Evolutionary conservation across 2,888 invertebrate genomes (phyloP).

Genomic region (Leucania comma): DNA sequence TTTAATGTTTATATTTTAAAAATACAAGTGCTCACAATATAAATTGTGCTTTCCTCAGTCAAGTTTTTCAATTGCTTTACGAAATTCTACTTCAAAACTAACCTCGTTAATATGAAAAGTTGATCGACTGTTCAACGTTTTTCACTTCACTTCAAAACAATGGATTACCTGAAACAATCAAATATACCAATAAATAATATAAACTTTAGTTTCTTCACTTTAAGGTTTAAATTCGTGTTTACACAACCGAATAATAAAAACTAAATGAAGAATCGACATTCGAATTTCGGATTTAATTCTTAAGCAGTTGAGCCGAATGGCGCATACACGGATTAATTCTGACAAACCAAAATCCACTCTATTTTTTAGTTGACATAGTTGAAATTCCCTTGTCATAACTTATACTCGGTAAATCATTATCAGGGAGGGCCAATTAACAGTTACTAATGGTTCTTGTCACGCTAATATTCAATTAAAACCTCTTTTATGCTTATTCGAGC

Average conservation of each 20-base stretch:
- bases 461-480: constrained; percentile 78
- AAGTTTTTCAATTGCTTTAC: constrained; percentile 15
- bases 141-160: constrained; percentile 49
- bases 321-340: constrained; percentile 6
- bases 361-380: not conserved
- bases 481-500: constrained; percentile 54
- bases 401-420: constrained; percentile 66
- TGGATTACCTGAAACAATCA: constrained; percentile 61
- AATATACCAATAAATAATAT: constrained; percentile 32
- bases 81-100: constrained; percentile 48
- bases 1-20: not conserved
- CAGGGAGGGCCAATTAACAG: constrained; percentile 65
- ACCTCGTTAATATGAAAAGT: constrained; percentile 55
- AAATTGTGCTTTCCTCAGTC: not conserved
- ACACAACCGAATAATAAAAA: constrained; percentile 21
- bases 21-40: not conserved
- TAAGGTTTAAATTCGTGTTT: constrained; percentile 20
- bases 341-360: constrained; percentile 31
- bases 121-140: constrained; percentile 34
- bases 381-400: constrained; percentile 32
- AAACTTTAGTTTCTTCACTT: not conserved
- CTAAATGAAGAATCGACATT: constrained; percentile 49
- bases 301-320: constrained; percentile 33
- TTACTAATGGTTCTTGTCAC: constrained; percentile 76
- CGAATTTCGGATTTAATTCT: constrained; percentile 43